Conservation (phyloP, 2,888 invertebrate species). For the Carterocephalus palaemon region DNA sequence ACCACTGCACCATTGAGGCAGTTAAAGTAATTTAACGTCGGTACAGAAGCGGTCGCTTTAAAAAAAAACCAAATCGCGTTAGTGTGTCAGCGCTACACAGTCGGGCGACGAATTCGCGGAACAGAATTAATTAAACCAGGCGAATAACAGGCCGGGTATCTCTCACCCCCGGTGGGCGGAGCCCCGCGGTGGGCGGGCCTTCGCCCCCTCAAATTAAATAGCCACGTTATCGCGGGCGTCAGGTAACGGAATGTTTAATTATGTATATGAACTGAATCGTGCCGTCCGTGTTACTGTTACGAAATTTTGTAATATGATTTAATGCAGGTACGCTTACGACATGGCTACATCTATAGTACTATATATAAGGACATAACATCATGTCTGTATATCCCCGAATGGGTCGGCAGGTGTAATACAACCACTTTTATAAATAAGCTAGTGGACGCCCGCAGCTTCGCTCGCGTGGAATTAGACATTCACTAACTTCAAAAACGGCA, state of each 20-base stretch:
- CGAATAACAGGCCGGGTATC: conserved; percentile 35
- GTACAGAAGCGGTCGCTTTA: too few species aligned
- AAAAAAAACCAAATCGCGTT: conserved; percentile 13
- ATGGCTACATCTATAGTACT: too few species aligned
- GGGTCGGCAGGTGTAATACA: too few species aligned
- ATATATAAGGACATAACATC: too few species aligned
- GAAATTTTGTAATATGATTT: conserved; percentile 4
- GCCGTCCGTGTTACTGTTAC: conserved; percentile 16
- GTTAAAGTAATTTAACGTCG: too few species aligned
- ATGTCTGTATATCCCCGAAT: too few species aligned
- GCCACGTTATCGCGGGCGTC: conserved; percentile 37
- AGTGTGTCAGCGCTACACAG: conserved; percentile 25
- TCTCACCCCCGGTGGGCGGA: conserved; percentile 38
- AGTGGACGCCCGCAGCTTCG: too few species aligned
- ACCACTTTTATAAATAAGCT: too few species aligned
- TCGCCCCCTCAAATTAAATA: conserved; percentile 37
- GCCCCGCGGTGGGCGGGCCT: conserved; percentile 34
- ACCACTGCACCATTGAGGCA: too few species aligned
- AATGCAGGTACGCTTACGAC: too few species aligned
- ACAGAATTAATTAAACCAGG: conserved; percentile 43
- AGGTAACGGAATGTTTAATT: conserved; percentile 40
- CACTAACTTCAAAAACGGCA: too few species aligned
- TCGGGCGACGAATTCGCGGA: conserved; percentile 33
- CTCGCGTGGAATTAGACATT: too few species aligned
- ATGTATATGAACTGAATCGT: conserved; percentile 29